These are phyloP conservation scores for Borostomias antarcticus DNA, from an alignment of 2,797 vertebrate species.

Conservation along the genomic window DNA sequence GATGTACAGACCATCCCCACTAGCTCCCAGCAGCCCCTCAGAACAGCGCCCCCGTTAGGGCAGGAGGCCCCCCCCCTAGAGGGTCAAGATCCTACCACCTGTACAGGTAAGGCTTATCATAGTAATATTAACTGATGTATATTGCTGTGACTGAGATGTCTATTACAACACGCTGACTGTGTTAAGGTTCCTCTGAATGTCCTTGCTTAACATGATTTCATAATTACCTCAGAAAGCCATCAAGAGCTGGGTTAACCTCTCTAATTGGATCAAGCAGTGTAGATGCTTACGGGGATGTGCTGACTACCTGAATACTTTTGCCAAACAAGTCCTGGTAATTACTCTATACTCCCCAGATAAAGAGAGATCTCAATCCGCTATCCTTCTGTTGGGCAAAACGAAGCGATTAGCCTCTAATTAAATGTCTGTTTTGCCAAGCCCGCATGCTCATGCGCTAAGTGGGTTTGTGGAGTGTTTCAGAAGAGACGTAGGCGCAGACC, in stretches of 20 bases:
- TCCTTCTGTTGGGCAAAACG: conserved; percentile 55
- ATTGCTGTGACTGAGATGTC: no score
- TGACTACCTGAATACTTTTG: conserved; percentile 47
- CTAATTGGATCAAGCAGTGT: conserved; percentile 54
- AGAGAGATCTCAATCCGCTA: conserved; percentile 49
- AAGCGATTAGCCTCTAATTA: conserved; percentile 63
- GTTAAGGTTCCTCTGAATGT: neutral
- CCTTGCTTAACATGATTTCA: conserved; percentile 35
- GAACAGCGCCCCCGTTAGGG: conserved; percentile 45
- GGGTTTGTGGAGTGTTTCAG: conserved; percentile 22
- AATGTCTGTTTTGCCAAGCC: conserved; percentile 52
- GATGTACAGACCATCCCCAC: conserved; percentile 12
- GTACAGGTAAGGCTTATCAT: conserved; percentile 50
- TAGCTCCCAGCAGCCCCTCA: neutral
- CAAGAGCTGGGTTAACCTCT: conserved; percentile 34
- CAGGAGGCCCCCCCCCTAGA: conserved; percentile 33
- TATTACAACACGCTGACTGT: neutral
- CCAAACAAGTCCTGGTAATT: conserved; percentile 48
- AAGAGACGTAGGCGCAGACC: neutral
- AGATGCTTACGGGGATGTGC: conserved; percentile 53
- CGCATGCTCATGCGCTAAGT: conserved; percentile 62
- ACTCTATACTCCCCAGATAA: conserved; percentile 48
- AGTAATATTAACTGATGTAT: neutral
- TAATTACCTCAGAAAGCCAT: conserved; percentile 28
- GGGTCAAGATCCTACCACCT: conserved; percentile 4